Evolutionary conservation across 2,888 invertebrate genomes (phyloP).

Genomic region (Candidula unifasciata): DNA sequence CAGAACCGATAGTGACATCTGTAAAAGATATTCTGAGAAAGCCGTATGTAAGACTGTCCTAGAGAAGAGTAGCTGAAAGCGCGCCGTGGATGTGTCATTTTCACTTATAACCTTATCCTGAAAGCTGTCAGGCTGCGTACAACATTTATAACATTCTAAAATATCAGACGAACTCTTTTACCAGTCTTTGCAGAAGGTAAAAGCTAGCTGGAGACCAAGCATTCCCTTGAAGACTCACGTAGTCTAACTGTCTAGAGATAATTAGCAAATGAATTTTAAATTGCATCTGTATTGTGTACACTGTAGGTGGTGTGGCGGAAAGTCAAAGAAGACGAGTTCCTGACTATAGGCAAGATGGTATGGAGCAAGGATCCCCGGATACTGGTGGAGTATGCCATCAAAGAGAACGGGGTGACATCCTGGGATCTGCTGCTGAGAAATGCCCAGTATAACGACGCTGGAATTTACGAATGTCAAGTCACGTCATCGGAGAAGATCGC

Average conservation of each 20-base stretch:
- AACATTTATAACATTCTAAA: no score
- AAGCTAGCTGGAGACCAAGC: not conserved
- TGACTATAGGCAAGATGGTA: conserved; percentile 52
- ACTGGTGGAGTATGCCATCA: conserved; percentile 45
- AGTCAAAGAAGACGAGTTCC: conserved; percentile 50
- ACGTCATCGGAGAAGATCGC: conserved; percentile 46
- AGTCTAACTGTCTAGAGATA: not conserved
- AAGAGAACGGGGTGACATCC: conserved; percentile 45
- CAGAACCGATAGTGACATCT: no score
- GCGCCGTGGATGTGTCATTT: no score
- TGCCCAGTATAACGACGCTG: conserved; percentile 43
- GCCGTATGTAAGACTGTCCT: no score
- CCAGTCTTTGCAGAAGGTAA: not conserved
- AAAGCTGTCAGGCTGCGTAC: no score
- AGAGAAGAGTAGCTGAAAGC: no score
- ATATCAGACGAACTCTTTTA: no score
- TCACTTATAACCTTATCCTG: no score
- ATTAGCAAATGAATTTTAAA: not conserved
- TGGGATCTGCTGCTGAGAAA: conserved; percentile 52
- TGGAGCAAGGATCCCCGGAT: conserved; percentile 52
- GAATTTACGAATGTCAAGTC: conserved; percentile 53
- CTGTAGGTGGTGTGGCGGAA: conserved; percentile 54
- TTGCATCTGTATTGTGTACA: not conserved
- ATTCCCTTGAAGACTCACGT: not conserved
- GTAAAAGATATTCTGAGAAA: no score